phyloP scores from a whole-genome alignment of 1,140 invertebrate species.

The Cyclargus thomasi region DNA sequence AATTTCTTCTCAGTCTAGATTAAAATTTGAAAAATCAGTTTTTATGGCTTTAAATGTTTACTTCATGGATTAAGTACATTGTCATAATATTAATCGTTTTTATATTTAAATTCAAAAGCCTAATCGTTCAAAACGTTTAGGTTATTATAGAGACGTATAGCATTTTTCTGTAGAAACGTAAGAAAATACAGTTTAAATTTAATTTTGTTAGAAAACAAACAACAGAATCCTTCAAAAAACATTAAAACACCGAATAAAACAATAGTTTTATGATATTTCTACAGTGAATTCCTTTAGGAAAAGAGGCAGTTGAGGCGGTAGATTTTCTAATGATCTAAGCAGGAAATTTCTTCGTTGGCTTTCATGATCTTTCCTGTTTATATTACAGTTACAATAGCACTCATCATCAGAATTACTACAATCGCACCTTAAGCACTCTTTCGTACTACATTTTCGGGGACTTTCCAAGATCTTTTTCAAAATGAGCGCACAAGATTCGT shows the following conservation, averaged over 20 bases:
- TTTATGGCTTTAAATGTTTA: too few species aligned
- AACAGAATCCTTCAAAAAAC: not conserved
- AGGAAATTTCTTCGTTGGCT: constrained; percentile 9
- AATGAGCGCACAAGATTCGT: not conserved
- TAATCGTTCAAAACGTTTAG: too few species aligned
- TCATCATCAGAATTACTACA: not conserved
- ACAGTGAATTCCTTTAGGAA: constrained; percentile 33
- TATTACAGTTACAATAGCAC: not conserved
- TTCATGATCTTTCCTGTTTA: not conserved
- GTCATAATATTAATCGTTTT: too few species aligned
- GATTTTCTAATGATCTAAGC: constrained; percentile 40
- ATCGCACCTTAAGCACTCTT: not conserved
- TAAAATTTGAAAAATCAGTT: too few species aligned
- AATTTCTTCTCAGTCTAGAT: not conserved
- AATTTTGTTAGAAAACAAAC: not conserved
- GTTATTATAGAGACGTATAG: too few species aligned
- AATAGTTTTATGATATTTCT: not conserved
- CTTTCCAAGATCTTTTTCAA: not conserved
- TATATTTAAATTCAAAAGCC: too few species aligned
- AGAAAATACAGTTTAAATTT: too few species aligned
- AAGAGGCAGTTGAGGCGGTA: constrained; percentile 49
- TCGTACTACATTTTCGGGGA: not conserved
- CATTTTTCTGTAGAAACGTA: too few species aligned
- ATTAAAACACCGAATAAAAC: not conserved
- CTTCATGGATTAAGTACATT: too few species aligned